phyloP scores from a whole-genome alignment of 2,797 vertebrate species.

The Delichon dasypus region DNA sequence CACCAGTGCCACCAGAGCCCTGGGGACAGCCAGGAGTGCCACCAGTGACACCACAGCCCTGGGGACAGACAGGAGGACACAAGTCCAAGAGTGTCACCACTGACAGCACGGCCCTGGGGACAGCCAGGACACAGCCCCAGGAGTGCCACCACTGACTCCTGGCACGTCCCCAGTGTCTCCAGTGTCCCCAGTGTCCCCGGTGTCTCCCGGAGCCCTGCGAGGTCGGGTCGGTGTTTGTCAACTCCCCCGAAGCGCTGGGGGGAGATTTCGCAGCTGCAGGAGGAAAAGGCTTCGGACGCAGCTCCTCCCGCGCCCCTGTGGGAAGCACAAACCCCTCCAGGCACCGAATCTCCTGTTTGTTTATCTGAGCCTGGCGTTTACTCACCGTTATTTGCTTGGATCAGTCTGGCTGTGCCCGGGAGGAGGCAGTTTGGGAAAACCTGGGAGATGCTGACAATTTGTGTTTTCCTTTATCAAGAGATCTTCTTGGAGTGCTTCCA shows the following conservation, averaged over 20 bases:
- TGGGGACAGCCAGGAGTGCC: neutral
- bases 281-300: neutral
- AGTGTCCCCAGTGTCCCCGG: too few relatives aligned
- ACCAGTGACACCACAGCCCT: neutral
- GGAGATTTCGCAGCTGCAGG: neutral
- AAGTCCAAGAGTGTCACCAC: neutral
- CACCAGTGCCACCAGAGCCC: neutral
- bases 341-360: neutral
- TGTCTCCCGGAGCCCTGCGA: neutral
- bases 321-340: neutral
- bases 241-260: neutral
- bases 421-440: neutral
- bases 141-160: fast-evolving
- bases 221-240: neutral
- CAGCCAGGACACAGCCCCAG: fast-evolving
- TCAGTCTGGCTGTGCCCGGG: neutral
- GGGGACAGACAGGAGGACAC: neutral
- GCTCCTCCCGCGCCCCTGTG: neutral
- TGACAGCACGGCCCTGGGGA: too few relatives aligned
- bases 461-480: neutral
- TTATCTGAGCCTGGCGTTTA: neutral
- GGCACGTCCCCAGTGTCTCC: too few relatives aligned
- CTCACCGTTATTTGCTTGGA: neutral
- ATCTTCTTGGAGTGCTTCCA: neutral
- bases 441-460: neutral